Base-by-base conservation (phyloP, 2,797 vertebrate species). In the Erithacus rubecula region DNA sequence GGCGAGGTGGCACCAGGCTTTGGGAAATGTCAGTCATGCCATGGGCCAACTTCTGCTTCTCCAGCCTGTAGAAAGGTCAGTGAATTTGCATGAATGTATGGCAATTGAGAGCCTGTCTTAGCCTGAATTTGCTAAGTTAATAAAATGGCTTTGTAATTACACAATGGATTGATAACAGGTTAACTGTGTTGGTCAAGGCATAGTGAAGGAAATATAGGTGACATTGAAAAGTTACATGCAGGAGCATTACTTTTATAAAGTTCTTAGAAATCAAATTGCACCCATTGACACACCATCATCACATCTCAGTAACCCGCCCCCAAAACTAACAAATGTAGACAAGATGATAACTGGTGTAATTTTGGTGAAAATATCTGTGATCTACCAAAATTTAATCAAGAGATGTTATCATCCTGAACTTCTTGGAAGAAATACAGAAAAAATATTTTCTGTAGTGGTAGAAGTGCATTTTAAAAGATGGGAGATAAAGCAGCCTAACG, bases 241-340 rank as follows among this genome's bases (percentile, higher is more conserved):
- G 37, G 36, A 94, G n/a, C 14, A 68, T n/a, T 83, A 63, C 52
- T 84, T 93, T 56, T 37, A 75, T 36, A 49, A 92, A 88, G 41
- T 51, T 10, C 30, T 92, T 81, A 68, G 65, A n/a, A 86, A 93
- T 75, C 69, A 74, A 68, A 94, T 89, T 75, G 55, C 74, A 72
- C 2, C 1, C 49, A 44, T 58, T 89, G 85, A 87, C 84, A 72
- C 47, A 52, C 34, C 58, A 65, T 96, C 85, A 91, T 95, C 91
- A 59, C 90, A 86, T 78, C 43, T 59, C 74, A 72, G 69, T 65
- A 78, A 83, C 69, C 59, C 79, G 11, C 87, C 72, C 43, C 82
- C 93, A 83, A 95, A 92, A 83, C 58, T 94, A 95, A 86, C 90
- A 94, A 94, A 93, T 93, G 77, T 53, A 95, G 95, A 89, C 86